A percentile compares a stretch with the other conserved stretches of the same genome.
These are phyloP conservation scores for Drosophila nr. perissopoda DNA, from an alignment of 2,888 invertebrate species.

Conservation along the genomic window DNA sequence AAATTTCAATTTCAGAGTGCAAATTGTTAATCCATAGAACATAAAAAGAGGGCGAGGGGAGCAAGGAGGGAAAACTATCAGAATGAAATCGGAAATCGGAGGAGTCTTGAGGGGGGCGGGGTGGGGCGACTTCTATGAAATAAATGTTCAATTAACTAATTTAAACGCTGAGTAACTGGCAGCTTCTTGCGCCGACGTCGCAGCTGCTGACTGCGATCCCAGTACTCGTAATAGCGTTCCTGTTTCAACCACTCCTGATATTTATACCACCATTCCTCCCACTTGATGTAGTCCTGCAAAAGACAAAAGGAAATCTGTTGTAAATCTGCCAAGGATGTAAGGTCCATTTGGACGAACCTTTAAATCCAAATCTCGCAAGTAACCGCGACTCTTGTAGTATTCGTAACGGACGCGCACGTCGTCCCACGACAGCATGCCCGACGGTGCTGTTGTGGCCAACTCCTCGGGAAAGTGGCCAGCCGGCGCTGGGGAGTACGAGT, in stretches of 20 bases:
- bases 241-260: conserved; percentile 95
- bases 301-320: neutral
- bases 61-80: conserved; percentile 6
- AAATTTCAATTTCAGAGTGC: conserved; percentile 26
- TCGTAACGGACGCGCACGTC: conserved; percentile 94
- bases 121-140: conserved; percentile 4
- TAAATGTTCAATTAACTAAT: conserved; percentile 59
- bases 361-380: conserved; percentile 88
- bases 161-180: conserved; percentile 85
- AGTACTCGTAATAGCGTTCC: conserved; percentile 85
- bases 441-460: conserved; percentile 89
- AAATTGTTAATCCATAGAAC: conserved; percentile 23
- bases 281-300: conserved; percentile 92
- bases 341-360: conserved; percentile 70
- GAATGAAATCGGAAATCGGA: conserved; percentile 9
- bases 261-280: conserved; percentile 97
- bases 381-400: conserved; percentile 95
- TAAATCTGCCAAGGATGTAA: neutral
- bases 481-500: conserved; percentile 88
- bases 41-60: neutral
- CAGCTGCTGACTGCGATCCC: conserved; percentile 84
- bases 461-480: conserved; percentile 93
- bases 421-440: conserved; percentile 92
- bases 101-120: neutral
- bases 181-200: conserved; percentile 85